Base-by-base conservation (phyloP, 2,888 invertebrate species). In the Lasioglossum oenotherae region DNA sequence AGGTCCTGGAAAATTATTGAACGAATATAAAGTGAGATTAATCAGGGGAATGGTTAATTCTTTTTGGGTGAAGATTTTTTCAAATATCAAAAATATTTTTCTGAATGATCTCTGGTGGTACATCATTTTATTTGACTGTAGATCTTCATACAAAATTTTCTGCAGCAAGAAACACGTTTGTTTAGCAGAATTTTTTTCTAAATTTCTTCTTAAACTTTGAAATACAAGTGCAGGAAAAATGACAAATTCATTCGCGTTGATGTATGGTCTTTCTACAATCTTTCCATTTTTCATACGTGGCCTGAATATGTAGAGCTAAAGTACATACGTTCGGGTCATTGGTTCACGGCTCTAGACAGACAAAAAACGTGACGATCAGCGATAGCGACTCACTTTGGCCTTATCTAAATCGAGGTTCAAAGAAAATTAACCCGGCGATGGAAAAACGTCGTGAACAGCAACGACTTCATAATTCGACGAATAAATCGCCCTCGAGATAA, bases 331-430 rank as follows among this genome's bases (percentile, higher is more conserved):
- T 31, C 35, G 67, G 67, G 67, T 67, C 67, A 19, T 35, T 31
- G 31, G 67, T 67, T 67, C 67, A 67, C 31, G 67, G 67, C 67
- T 67, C 31, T 19, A 35, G 67, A 35, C 35, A 19, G 35, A 35
- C 16, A 67, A 67, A 67, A 67, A 67, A 31, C 35, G 67, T 31
- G 67, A 35, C 67, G 67, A 67, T 35, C 19, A 31, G 19, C 19
- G 67, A 67, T 67, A 67, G 35, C 35, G 16, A 31, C 35, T 67
- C 67, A 31, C 67, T 31, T 19, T 31, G 19, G 67, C 4, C 67
- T 67, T 67, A 67, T 67, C 67, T 67, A 67, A 67, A 67, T 31
- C 31, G 67, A 67, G 67, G 67, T 67, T 67, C 31, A 35, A 35
- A 67, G 67, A 35, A 67, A 31, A 67, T 67, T 44, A 72, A 72